Percentiles rank a stretch among this genome's conserved stretches.
Conservation (phyloP, 2,888 invertebrate species). For the Trilocha varians region DNA sequence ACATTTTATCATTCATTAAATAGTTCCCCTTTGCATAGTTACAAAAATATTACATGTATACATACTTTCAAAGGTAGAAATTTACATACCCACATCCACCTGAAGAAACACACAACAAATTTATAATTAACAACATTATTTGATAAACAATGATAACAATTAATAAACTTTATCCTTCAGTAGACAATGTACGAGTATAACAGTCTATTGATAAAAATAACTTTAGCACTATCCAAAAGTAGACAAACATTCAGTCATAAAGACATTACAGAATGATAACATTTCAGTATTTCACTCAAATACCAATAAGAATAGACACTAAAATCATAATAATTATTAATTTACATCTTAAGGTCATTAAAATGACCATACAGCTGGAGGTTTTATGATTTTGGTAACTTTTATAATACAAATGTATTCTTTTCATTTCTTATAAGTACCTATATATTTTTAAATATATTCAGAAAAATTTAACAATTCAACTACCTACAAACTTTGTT, state of each 20-base stretch:
- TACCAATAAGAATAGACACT: not conserved
- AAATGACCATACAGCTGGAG: not conserved
- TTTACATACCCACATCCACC: constrained; percentile 53
- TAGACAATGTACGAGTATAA: constrained; percentile 57
- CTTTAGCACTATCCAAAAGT: not conserved
- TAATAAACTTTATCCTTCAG: constrained; percentile 59
- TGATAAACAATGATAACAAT: constrained; percentile 69
- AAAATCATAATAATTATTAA: not conserved
- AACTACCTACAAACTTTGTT: not conserved
- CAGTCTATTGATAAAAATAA: constrained; percentile 41
- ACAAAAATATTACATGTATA: constrained; percentile 64
- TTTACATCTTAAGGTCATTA: not conserved
- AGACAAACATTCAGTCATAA: not conserved
- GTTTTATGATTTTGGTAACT: not conserved
- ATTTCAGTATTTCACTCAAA: not conserved
- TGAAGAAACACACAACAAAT: constrained; percentile 66
- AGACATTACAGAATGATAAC: not conserved
- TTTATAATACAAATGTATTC: not conserved
- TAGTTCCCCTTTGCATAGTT: constrained; percentile 60
- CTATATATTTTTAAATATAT: not conserved
- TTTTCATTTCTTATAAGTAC: not conserved
- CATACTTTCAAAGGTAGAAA: constrained; percentile 64
- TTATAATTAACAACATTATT: constrained; percentile 67
- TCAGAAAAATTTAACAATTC: not conserved
- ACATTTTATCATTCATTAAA: constrained; percentile 57